Conservation (phyloP, 1,140 invertebrate species). For the Macrobrachium rosenbergii region DNA sequence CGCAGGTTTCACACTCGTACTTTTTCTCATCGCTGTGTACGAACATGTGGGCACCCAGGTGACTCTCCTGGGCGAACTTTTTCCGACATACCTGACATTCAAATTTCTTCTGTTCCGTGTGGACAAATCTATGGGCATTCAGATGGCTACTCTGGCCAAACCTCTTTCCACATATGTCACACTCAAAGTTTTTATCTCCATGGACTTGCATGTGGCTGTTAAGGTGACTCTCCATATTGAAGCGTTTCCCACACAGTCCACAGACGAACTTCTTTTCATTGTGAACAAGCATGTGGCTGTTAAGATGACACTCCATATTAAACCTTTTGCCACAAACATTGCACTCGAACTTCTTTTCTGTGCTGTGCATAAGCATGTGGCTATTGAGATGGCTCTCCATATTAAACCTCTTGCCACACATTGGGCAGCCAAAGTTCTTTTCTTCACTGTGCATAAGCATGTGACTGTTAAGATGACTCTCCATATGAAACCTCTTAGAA, state of each 20-base stretch:
- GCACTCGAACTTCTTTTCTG: constrained; percentile 77
- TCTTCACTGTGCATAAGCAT: constrained; percentile 52
- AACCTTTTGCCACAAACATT: constrained; percentile 90
- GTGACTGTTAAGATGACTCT: constrained; percentile 47
- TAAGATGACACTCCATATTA: constrained; percentile 92
- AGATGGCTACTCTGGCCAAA: constrained; percentile 53
- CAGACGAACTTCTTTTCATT: constrained; percentile 76
- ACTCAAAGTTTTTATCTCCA: constrained; percentile 63
- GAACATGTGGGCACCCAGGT: constrained; percentile 66
- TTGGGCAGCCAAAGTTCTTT: constrained; percentile 41
- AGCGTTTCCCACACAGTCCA: constrained; percentile 83
- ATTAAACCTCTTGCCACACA: constrained; percentile 50
- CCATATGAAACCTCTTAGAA: constrained; percentile 47
- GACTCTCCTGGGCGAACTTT: constrained; percentile 63
- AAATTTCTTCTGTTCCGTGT: constrained; percentile 45
- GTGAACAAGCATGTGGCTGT: constrained; percentile 84
- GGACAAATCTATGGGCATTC: constrained; percentile 51
- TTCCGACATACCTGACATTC: constrained; percentile 60
- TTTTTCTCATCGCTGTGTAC: constrained; percentile 73
- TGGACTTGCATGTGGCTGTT: constrained; percentile 93
- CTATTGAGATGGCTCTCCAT: constrained; percentile 53
- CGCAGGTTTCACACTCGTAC: constrained; percentile 83
- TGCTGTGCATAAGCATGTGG: constrained; percentile 50
- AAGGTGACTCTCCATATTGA: constrained; percentile 90
- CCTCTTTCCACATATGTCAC: constrained; percentile 65